These are phyloP conservation scores for Campylomormyrus numenius DNA, from an alignment of 2,113 vertebrate species.

Conservation along the genomic window DNA sequence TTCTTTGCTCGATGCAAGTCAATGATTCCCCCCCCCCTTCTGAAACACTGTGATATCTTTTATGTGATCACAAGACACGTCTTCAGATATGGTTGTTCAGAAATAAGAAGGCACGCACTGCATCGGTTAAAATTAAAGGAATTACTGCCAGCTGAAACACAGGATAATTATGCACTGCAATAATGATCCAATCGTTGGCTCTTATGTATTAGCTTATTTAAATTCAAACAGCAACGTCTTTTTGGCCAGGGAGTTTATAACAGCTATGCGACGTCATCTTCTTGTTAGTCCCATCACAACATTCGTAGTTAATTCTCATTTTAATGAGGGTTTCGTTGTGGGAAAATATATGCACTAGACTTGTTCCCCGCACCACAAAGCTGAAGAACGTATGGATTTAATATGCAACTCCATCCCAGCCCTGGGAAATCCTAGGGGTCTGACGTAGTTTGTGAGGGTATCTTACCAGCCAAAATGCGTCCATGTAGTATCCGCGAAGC, in stretches of 20 bases:
- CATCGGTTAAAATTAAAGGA: neutral
- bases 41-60: neutral
- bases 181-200: neutral
- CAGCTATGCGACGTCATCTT: neutral
- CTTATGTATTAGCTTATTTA: neutral
- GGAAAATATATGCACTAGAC: neutral
- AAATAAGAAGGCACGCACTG: neutral
- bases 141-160: neutral
- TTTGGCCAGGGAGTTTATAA: neutral
- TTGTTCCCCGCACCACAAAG: neutral
- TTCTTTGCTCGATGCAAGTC: neutral
- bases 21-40: neutral
- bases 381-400: neutral
- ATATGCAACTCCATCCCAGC: neutral
- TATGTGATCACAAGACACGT: neutral
- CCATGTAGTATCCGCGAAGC: constrained; percentile 80
- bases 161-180: neutral
- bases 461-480: constrained; percentile 90
- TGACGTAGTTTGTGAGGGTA: neutral
- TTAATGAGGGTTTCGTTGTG: neutral
- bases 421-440: neutral
- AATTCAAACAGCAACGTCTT: neutral
- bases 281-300: neutral
- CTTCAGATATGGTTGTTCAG: neutral
- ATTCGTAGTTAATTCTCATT: neutral